These are phyloP conservation scores for Batillaria attramentaria DNA, from an alignment of 1,140 invertebrate genomes.

Conservation along the genomic window DNA sequence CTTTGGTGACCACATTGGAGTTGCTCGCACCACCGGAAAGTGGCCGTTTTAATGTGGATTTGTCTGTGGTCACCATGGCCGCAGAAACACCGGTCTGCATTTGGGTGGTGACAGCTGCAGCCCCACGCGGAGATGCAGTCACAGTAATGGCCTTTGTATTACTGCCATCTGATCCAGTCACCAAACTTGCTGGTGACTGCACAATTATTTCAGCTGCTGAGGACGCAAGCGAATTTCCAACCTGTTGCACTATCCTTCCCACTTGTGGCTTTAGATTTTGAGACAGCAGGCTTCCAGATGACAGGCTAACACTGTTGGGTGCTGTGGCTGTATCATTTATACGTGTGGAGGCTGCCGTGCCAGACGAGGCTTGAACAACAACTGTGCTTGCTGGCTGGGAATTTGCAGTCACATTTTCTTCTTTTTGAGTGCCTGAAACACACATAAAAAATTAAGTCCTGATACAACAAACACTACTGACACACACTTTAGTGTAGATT, in stretches of 20 bases:
- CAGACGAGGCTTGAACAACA: slow-evolving; percentile 17
- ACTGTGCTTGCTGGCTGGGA: slow-evolving; percentile 43
- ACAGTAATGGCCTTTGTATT: slow-evolving; percentile 9
- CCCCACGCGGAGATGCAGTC: slow-evolving; percentile 24
- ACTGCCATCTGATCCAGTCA: slow-evolving; percentile 16
- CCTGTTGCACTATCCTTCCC: too few relatives aligned
- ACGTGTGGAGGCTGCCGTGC: slow-evolving; percentile 8
- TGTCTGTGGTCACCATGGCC: slow-evolving; percentile 39
- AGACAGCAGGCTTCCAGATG: too few relatives aligned
- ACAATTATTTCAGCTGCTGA: slow-evolving; percentile 21
- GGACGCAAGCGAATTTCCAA: slow-evolving; percentile 21
- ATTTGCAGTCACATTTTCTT: slow-evolving; percentile 45
- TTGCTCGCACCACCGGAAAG: slow-evolving; percentile 38
- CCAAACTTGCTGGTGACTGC: slow-evolving; percentile 34
- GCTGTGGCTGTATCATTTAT: not conserved
- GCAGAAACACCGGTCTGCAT: slow-evolving; percentile 37
- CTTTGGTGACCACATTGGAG: slow-evolving; percentile 73
- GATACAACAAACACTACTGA: too few relatives aligned
- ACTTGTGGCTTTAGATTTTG: too few relatives aligned
- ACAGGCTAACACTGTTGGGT: not conserved
- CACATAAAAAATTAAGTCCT: too few relatives aligned
- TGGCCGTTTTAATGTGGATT: slow-evolving; percentile 51
- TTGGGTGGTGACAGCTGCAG: slow-evolving; percentile 35
- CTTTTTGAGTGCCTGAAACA: slow-evolving; percentile 51
- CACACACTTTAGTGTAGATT: too few relatives aligned